Base-by-base conservation (phyloP, 2,797 vertebrate genomes). In the Anableps anableps region DNA sequence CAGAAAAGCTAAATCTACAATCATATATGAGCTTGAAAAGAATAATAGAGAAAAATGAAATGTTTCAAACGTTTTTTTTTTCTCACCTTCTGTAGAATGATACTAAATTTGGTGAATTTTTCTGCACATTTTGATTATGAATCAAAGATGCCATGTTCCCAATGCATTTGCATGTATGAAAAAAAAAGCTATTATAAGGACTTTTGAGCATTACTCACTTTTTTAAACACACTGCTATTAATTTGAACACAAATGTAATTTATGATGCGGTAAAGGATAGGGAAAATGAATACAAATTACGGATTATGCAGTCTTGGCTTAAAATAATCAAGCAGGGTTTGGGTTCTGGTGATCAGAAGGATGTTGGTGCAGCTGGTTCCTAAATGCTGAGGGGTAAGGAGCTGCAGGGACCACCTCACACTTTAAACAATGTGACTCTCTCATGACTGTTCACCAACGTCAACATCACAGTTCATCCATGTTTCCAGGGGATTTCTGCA, bases 401-500 rank as follows among this genome's bases (percentile, higher is more conserved):
- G 88, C 89, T 91, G 83, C 73, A 84, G 90, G 84, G 77, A 88
- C 85, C 82, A 94, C 90, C 86, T 91, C 79, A 78, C 84, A 78
- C 86, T 84, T 81, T 88, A 92, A 91, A 90, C 93, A 93, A 84
- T 88, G 89, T 94, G 94, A 95, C 92, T 95, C 87, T 92, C 88
- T 91, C 92, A 92, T 94, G 94, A 95, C 92, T 94, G 75, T 83
- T 88, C 83, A 90, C 83, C 85, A 71, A 89, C 85, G 47, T 88
- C 93, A 71, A 89, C 85, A 51, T 88, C 93, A 91, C 93, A 93
- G 88, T 91, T 92, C 77, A 80, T 88, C 90, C 93, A 84, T 86
- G 83, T 90, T 93, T 87, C 93, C 76, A 83, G 86, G 92, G 90
- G 82, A 74, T 90, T 91, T 91, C 77, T 89, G 85, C 86, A 81